Evolutionary conservation across 2,113 vertebrate species (phyloP), one percentile per base, ranked within the genome.

Genomic region (Festucalex cinctus): DNA sequence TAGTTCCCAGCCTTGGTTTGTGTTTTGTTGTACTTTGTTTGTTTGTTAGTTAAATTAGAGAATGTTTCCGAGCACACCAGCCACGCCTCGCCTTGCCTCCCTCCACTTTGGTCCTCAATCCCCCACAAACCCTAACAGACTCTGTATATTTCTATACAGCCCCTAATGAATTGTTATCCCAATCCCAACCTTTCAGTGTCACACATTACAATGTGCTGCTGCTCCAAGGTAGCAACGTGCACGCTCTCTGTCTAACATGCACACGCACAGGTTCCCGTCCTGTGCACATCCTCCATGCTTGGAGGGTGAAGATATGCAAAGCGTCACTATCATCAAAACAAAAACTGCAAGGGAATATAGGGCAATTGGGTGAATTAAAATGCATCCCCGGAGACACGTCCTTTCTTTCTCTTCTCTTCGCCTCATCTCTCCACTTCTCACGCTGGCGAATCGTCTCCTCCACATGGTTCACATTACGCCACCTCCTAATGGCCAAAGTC

Each of bases 321-420:
- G 85, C 78, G 73, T 82, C 83, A 83, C 76, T 81, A 89, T 80
- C 89, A 89, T 91, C 90, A 91, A 90, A 91, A 91, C 89, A 90
- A 85, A 89, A 90, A 85, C 81, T 88, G 86, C 80, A 80, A 80
- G 82, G 85, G 89, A 91, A 92, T 90, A 89, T 91, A 88, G 91
- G 88, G 88, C 85, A 91, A 91, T 87, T 81, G 86, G 86, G 87
- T 70, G 82, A 90, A 90, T 92, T 91, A 90, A 90, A 88, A 92
- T 90, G 85, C 87, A 86, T 83, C 88, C 91, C 89, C 51, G 73
- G 87, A 86, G 88, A 88, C 75, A 73, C 59, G 59, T 81, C 79
- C 79, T 81, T 83, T 82, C 76, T 83, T 83, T 83, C 74, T 78
- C 61, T 83, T 83, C 74, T 78, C 61, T 78, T 74, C 65, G 66